Conservation (phyloP, 2,888 invertebrate genomes). For the Amblyjoppa fuscipennis region DNA sequence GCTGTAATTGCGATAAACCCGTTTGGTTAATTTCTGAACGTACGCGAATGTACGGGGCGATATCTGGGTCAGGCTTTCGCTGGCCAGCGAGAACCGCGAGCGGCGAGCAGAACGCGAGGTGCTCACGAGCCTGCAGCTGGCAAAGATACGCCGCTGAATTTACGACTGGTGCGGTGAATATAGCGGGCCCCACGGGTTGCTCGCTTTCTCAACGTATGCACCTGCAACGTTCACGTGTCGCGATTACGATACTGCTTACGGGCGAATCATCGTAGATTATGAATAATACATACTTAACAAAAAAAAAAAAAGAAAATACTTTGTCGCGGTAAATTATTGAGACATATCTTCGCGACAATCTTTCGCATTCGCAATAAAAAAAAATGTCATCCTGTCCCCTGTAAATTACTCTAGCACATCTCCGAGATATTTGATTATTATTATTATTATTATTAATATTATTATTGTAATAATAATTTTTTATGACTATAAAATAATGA, state of each 20-base stretch:
- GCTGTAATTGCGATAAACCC: conserved; percentile 34
- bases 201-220: conserved; percentile 49
- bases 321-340: too few relatives aligned
- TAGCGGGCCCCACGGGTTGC: conserved; percentile 30
- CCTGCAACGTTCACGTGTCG: conserved; percentile 43
- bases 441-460: too few relatives aligned
- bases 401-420: too few relatives aligned
- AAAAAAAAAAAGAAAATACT: background rate
- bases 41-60: conserved; percentile 17
- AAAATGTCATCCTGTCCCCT: too few relatives aligned
- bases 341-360: too few relatives aligned
- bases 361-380: too few relatives aligned
- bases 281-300: conserved; percentile 7
- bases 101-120: conserved; percentile 39
- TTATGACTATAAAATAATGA: too few relatives aligned
- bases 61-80: conserved; percentile 62
- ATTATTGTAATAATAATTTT: too few relatives aligned
- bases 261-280: conserved; percentile 52
- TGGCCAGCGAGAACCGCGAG: conserved; percentile 2
- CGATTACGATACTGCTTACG: conserved; percentile 41
- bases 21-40: conserved; percentile 41
- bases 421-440: too few relatives aligned
- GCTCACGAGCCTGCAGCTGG: conserved; percentile 49
- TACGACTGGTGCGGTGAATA: conserved; percentile 62
- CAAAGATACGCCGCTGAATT: conserved; percentile 65